Percentiles rank a stretch among this genome's conserved stretches.
Evolutionary conservation across 2,113 vertebrate genomes (phyloP).

Genomic region (Uropsilus gracilis): DNA sequence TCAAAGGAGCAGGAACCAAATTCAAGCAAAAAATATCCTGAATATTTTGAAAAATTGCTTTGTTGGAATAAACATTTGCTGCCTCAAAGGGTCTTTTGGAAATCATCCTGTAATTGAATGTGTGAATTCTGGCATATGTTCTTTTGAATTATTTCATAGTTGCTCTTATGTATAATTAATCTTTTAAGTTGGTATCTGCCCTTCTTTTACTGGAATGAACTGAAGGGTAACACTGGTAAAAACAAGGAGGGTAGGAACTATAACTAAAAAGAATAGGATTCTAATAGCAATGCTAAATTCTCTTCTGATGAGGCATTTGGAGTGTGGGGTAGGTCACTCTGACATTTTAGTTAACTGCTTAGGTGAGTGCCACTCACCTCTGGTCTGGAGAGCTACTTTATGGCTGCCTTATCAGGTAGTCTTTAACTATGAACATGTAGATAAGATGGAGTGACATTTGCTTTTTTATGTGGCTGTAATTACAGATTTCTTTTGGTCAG

Average conservation of each 20-base stretch:
- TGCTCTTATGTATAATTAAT: conserved; percentile 45
- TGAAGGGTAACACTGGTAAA: conserved; percentile 7
- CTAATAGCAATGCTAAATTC: conserved; percentile 40
- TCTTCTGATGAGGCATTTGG: not conserved
- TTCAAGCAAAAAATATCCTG: conserved; percentile 11
- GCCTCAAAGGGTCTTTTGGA: not conserved
- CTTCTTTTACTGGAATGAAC: conserved; percentile 23
- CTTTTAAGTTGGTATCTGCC: conserved; percentile 46
- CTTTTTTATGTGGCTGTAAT: not conserved
- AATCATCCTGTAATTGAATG: conserved; percentile 37
- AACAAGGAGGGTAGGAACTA: not conserved
- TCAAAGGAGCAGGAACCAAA: conserved; percentile 47
- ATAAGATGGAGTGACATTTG: conserved; percentile 18
- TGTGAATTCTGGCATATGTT: conserved; percentile 20
- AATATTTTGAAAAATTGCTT: conserved; percentile 61
- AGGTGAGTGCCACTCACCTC: not conserved
- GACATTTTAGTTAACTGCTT: conserved; percentile 35
- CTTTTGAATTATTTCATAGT: conserved; percentile 17
- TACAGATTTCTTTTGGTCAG: not conserved
- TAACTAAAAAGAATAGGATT: conserved; percentile 51
- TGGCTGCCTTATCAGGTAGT: not conserved
- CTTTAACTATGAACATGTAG: not conserved
- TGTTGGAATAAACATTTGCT: conserved; percentile 54
- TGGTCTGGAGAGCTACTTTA: not conserved
- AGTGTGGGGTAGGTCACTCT: not conserved